These are phyloP conservation scores for Tiaroga cobitis DNA, from an alignment of 2,797 vertebrate species.

Conservation along the genomic window DNA sequence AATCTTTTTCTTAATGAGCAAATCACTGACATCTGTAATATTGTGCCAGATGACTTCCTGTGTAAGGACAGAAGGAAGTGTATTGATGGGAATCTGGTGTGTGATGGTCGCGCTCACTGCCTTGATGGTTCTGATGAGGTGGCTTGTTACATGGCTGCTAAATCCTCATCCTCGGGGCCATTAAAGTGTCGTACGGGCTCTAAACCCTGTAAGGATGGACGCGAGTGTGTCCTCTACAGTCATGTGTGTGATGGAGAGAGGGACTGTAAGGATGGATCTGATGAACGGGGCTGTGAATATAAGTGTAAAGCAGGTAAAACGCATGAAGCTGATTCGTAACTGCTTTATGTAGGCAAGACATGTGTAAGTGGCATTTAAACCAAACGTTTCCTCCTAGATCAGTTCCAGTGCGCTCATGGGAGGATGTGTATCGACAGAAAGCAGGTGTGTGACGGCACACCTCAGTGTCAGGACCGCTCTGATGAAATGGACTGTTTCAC, in stretches of 20 bases:
- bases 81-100: slow-evolving; percentile 63
- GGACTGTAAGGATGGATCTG: slow-evolving; percentile 85
- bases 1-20: too few species aligned
- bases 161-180: not conserved
- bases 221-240: slow-evolving; percentile 75
- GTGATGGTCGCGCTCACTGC: slow-evolving; percentile 72
- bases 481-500: slow-evolving; percentile 75
- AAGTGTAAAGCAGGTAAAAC: slow-evolving; percentile 65
- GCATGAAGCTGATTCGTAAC: not conserved
- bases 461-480: slow-evolving; percentile 64
- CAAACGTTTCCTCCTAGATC: slow-evolving; percentile 55
- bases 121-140: slow-evolving; percentile 73
- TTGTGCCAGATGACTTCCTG: slow-evolving; percentile 60
- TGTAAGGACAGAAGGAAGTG: slow-evolving; percentile 68
- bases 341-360: too few species aligned
- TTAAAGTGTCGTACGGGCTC: slow-evolving; percentile 69
- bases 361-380: not conserved
- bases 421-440: slow-evolving; percentile 60
- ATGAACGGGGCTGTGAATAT: slow-evolving; percentile 77
- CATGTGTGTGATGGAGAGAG: slow-evolving; percentile 82
- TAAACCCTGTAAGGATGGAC: slow-evolving; percentile 75
- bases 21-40: not conserved
- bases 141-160: slow-evolving; percentile 53
- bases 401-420: slow-evolving; percentile 71
- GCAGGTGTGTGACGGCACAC: slow-evolving; percentile 70